Conservation (phyloP, 2,888 invertebrate genomes). For the Drosophila putrida region DNA sequence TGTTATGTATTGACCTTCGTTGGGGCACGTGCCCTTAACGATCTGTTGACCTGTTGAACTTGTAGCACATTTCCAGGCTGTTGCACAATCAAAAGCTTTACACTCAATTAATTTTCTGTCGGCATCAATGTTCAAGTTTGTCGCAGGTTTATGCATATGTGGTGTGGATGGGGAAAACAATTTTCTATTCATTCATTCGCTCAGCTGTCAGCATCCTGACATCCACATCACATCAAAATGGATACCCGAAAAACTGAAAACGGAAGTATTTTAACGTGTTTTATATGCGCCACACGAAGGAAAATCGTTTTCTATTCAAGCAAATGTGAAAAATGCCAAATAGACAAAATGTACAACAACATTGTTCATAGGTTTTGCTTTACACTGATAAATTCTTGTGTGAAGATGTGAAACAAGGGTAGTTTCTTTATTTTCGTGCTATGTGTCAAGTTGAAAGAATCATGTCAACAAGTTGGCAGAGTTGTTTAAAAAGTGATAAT, state of each 20-base stretch:
- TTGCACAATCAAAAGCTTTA: conserved; percentile 43
- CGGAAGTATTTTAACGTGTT: conserved; percentile 27
- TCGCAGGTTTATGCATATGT: conserved; percentile 28
- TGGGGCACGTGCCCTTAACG: not conserved
- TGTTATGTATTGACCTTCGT: not conserved
- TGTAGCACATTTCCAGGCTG: conserved; percentile 29
- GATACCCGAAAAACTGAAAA: conserved; percentile 14
- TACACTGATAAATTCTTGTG: not conserved
- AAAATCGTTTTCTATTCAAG: conserved; percentile 4
- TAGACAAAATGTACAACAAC: not conserved
- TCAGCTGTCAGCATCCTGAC: conserved; percentile 21
- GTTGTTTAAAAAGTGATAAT: not conserved
- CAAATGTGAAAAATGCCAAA: conserved; percentile 10
- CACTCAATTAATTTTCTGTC: conserved; percentile 69
- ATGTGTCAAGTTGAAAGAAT: conserved; percentile 7
- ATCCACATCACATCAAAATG: conserved; percentile 7
- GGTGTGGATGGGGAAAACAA: conserved; percentile 27
- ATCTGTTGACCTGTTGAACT: conserved; percentile 52
- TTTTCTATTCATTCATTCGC: conserved; percentile 29
- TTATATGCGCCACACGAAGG: conserved; percentile 16
- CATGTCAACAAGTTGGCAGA: conserved; percentile 10
- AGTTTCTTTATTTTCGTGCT: not conserved
- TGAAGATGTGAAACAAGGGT: not conserved
- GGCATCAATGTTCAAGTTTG: conserved; percentile 53
- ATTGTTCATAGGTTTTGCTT: not conserved